Evolutionary conservation across 2,888 invertebrate genomes (phyloP), one percentile per base, ranked within the genome.

Genomic region (Lypha dubia): DNA sequence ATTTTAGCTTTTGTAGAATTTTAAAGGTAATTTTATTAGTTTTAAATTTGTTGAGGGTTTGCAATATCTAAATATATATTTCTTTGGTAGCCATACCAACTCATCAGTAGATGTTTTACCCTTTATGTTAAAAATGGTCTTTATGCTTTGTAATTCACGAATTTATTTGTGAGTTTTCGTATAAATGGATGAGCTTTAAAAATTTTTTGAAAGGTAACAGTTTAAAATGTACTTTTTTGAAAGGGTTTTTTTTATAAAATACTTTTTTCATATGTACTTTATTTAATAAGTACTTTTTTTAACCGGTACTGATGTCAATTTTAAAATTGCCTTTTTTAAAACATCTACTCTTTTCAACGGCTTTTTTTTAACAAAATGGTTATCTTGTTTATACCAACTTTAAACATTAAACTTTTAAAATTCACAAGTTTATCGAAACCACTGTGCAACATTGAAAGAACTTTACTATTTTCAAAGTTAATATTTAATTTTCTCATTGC

Each of bases 401-500:
- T n/a, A n/a, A n/a, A n/a, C n/a, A n/a, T n/a, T n/a, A n/a, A n/a
- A n/a, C n/a, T n/a, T n/a, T n/a, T 28, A 28, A 28, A 28, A 28
- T 28, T 4, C 28, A n/a, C n/a, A n/a, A n/a, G n/a, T 7, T 22
- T 8, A 15, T 15, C 15, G 0, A 1, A 2, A 41, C 41, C 63
- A 82, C 81, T 70, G 81, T 82, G 70, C 74, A 38, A 67, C 38
- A 13, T 24, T 3, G 35, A 46, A 77, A 32, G 38, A 79, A 53
- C 28, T 62, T 8, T 9, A 53, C 41, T 60, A 44, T 56, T 51
- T 24, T 68, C 51, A 81, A 75, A 58, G 75, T 81, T 65, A 76
- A 82, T 82, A 70, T 82, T 82, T 82, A 65, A 71, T 82, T 75
- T 82, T 82, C 81, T 68, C 81, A 76, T 24, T 76, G 75, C 75